Percentiles rank a stretch among this genome's conserved stretches.
Conservation (phyloP, 2,888 invertebrate species). For the Erebia ligea region DNA sequence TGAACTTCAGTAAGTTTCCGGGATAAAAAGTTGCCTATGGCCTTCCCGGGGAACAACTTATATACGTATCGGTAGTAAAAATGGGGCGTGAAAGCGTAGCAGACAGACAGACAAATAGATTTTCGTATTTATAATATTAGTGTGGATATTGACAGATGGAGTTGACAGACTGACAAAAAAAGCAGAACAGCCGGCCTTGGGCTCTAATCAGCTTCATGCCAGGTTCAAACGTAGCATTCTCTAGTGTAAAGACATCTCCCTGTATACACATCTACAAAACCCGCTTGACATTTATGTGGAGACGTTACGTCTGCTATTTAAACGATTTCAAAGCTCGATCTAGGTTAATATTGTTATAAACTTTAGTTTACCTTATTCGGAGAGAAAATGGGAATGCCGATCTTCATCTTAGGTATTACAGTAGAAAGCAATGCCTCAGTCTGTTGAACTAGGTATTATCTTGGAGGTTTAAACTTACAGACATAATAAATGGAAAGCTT, state of each 20-base stretch:
- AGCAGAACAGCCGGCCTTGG: background rate
- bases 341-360: constrained; percentile 18
- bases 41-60: too few relatives aligned
- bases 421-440: background rate
- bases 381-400: background rate
- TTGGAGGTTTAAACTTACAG: background rate
- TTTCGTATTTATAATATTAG: background rate
- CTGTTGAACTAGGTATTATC: background rate
- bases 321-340: constrained; percentile 10
- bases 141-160: background rate
- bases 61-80: too few relatives aligned
- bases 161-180: background rate
- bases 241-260: background rate
- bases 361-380: constrained; percentile 15
- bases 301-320: constrained; percentile 18
- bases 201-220: background rate
- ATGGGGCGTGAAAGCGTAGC: too few relatives aligned
- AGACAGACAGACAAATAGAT: background rate
- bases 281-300: background rate
- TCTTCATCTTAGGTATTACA: constrained; percentile 1
- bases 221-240: background rate
- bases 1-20: too few relatives aligned
- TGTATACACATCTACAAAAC: background rate
- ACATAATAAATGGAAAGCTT: too few relatives aligned
- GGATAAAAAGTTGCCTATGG: too few relatives aligned